A percentile compares a stretch with the other conserved stretches of the same genome.
These are phyloP conservation scores for Mormyrops attenuatus DNA, from an alignment of 2,797 vertebrate species.

Conservation along the genomic window DNA sequence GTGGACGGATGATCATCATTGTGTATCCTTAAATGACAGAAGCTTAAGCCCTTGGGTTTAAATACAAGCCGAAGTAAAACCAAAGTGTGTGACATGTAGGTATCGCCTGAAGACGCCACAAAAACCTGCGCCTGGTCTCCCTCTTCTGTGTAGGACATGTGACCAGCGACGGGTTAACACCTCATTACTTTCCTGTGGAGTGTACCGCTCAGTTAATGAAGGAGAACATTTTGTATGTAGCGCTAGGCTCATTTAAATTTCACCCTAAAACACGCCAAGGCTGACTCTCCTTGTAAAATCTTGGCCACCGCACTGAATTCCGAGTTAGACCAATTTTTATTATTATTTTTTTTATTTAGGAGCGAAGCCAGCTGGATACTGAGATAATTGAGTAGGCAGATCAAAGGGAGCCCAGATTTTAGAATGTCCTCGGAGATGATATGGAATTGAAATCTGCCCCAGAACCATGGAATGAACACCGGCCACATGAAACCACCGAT, in stretches of 20 bases:
- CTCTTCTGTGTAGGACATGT: neutral
- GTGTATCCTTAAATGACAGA: neutral
- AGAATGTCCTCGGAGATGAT: neutral
- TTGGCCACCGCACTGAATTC: conserved; percentile 12
- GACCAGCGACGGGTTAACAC: conserved; percentile 12
- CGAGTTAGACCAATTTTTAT: conserved; percentile 40
- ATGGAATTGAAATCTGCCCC: neutral
- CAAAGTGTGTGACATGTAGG: neutral
- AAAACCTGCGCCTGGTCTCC: neutral
- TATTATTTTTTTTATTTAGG: conserved; percentile 37
- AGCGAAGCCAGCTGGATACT: conserved; percentile 35
- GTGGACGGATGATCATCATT: neutral
- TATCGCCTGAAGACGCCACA: neutral
- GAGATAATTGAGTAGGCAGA: conserved; percentile 43
- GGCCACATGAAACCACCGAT: neutral
- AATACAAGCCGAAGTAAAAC: neutral
- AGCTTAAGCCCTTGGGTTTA: neutral
- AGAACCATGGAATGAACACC: neutral
- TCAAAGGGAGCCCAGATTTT: conserved; percentile 32
- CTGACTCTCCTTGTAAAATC: neutral
- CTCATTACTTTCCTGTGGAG: neutral
- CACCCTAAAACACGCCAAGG: neutral
- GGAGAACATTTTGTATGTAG: neutral
- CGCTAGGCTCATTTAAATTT: neutral
- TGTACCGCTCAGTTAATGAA: conserved; percentile 14